Evolutionary conservation across 92 coral and sea anemone species (phyloP).

Genomic region (Phenganax subtilis): DNA sequence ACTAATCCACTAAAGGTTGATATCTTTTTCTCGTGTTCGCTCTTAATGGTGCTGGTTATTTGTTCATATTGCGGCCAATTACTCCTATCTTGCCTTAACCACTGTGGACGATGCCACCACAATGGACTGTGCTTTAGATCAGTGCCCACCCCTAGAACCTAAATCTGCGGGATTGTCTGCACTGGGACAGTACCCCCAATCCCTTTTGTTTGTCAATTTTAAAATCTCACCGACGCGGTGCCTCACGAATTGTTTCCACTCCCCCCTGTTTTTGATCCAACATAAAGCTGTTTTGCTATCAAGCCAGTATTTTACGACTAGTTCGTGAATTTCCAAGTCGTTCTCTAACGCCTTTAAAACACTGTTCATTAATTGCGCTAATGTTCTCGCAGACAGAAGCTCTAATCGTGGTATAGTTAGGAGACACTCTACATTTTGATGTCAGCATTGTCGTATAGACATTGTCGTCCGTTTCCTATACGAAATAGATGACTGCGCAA

Average conservation of each 20-base stretch:
- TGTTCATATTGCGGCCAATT: not conserved
- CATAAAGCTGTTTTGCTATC: constrained; percentile 32
- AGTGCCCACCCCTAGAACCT: constrained; percentile 48
- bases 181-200: constrained; percentile 44
- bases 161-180: constrained; percentile 50
- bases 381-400: too few species aligned
- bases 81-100: too few species aligned
- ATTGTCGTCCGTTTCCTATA: not conserved
- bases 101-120: constrained; percentile 32
- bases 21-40: constrained; percentile 31
- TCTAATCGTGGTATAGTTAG: not conserved
- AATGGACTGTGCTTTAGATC: constrained; percentile 36
- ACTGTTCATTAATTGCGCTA: too few species aligned
- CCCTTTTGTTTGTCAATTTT: constrained; percentile 15
- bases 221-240: constrained; percentile 43
- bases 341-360: too few species aligned
- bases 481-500: constrained; percentile 4
- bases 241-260: constrained; percentile 51
- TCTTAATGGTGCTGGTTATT: constrained; percentile 20
- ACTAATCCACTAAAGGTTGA: not conserved
- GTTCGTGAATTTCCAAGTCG: too few species aligned
- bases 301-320: constrained; percentile 8
- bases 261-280: constrained; percentile 40
- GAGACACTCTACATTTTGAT: constrained; percentile 3
- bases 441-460: not conserved